phyloP scores from a whole-genome alignment of 30 jellyfish, hydroid and myxozoan genomes.

The Aurelia sp. region DNA sequence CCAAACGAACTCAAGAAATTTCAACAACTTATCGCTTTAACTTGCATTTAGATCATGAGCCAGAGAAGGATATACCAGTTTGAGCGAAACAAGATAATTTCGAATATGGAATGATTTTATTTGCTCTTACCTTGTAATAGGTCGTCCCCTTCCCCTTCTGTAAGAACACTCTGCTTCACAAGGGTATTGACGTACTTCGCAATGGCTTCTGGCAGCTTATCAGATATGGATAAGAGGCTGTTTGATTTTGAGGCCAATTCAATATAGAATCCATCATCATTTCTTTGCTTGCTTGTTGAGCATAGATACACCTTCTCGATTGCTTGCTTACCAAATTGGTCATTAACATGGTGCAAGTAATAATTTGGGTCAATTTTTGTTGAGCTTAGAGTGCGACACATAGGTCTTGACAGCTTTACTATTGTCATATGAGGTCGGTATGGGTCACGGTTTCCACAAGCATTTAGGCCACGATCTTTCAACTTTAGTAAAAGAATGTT shows the following conservation, averaged over 20 bases:
- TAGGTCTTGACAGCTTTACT: conserved; percentile 83
- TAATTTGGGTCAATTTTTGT: conserved; percentile 52
- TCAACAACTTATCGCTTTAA: too few relatives aligned
- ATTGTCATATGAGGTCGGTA: conserved; percentile 91
- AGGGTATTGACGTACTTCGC: conserved; percentile 50
- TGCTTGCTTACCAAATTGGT: conserved; percentile 81
- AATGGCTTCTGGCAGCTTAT: conserved; percentile 51
- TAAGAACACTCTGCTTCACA: conserved; percentile 47
- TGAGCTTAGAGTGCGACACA: conserved; percentile 59
- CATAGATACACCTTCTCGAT: conserved; percentile 71
- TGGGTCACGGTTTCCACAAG: conserved; percentile 86
- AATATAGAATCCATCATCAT: conserved; percentile 84
- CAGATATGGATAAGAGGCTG: conserved; percentile 70
- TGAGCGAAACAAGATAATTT: too few relatives aligned
- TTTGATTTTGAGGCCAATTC: conserved; percentile 52
- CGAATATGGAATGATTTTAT: too few relatives aligned
- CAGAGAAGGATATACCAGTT: too few relatives aligned
- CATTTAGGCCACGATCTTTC: conserved; percentile 81
- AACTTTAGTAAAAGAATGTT: conserved; percentile 70
- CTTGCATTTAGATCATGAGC: too few relatives aligned
- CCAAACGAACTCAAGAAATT: too few relatives aligned
- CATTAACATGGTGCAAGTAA: conserved; percentile 43
- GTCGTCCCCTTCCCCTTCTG: conserved; percentile 74
- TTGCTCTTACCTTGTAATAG: conserved; percentile 38
- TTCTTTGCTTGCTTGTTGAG: conserved; percentile 89